Percentiles rank a stretch among this genome's conserved stretches.
Evolutionary conservation across 2,113 vertebrate species (phyloP).

Genomic region (Bucco capensis): DNA sequence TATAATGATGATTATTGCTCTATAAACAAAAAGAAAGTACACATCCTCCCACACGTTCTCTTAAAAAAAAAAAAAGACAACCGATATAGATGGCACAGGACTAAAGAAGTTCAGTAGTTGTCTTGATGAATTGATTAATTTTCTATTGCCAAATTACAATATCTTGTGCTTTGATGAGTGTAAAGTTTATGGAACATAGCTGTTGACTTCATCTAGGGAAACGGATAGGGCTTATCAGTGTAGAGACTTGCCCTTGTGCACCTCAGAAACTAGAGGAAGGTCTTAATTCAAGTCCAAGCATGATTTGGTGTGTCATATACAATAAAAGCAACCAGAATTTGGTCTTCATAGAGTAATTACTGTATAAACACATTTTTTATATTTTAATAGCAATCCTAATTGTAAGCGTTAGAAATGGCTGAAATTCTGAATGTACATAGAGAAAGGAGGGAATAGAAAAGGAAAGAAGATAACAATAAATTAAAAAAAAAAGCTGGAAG

Average conservation of each 20-base stretch:
- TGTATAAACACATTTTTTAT: neutral
- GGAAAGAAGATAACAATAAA: neutral
- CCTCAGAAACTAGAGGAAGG: neutral
- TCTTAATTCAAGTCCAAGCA: neutral
- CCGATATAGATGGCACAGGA: neutral
- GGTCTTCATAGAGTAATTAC: neutral
- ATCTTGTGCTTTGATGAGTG: neutral
- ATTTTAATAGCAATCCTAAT: neutral
- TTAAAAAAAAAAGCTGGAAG: neutral
- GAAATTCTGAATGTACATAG: neutral
- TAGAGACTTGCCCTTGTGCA: neutral
- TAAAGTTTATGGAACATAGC: neutral
- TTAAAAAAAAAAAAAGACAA: neutral
- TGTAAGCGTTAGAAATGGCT: neutral
- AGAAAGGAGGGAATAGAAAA: neutral
- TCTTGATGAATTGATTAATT: constrained; percentile 1
- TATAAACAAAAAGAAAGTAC: neutral
- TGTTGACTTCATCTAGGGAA: neutral
- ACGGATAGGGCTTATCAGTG: neutral
- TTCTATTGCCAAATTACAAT: neutral
- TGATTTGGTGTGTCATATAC: neutral
- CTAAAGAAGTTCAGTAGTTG: neutral
- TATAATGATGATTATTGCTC: neutral
- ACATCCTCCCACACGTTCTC: neutral
- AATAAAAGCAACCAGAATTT: neutral